Conservation (phyloP, 2,888 invertebrate genomes). For the Neoscelio sp. region DNA sequence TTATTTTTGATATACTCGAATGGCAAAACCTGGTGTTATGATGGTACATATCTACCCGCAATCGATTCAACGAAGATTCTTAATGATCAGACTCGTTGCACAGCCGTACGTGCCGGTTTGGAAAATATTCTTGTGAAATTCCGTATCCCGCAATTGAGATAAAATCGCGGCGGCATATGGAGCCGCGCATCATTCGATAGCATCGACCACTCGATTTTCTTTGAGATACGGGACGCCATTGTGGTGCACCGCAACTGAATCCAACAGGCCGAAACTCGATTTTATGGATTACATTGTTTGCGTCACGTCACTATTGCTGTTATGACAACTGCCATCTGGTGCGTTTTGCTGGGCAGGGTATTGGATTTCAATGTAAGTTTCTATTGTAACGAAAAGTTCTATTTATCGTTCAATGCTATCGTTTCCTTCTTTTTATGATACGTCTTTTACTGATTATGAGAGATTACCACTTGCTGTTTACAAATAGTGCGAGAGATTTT, state of each 20-base stretch:
- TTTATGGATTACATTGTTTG: conserved; percentile 56
- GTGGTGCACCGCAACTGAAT: conserved; percentile 73
- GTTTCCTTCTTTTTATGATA: conserved; percentile 23
- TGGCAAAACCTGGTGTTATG: conserved; percentile 15
- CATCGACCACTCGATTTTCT: conserved; percentile 76
- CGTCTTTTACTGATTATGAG: conserved; percentile 16
- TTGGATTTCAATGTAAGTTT: conserved; percentile 51
- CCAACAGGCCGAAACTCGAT: conserved; percentile 46
- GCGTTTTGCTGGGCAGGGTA: conserved; percentile 9
- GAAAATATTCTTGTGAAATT: conserved; percentile 59
- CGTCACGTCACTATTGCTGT: conserved; percentile 32
- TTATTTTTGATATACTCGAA: conserved; percentile 10
- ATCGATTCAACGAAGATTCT: conserved; percentile 30
- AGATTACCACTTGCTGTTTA: conserved; percentile 58
- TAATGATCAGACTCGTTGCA: conserved; percentile 61
- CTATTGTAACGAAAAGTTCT: conserved; percentile 31
- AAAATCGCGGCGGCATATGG: conserved; percentile 71
- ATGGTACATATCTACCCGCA: conserved; percentile 26
- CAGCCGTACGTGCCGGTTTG: conserved; percentile 51
- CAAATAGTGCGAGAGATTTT: conserved; percentile 33
- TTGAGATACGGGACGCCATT: conserved; percentile 71
- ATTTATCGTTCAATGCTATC: conserved; percentile 40
- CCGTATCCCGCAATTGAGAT: conserved; percentile 65
- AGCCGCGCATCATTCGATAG: conserved; percentile 70
- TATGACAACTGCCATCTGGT: conserved; percentile 55